Evolutionary conservation across 2,888 invertebrate genomes (phyloP).

Genomic region (Therioaphis trifolii): DNA sequence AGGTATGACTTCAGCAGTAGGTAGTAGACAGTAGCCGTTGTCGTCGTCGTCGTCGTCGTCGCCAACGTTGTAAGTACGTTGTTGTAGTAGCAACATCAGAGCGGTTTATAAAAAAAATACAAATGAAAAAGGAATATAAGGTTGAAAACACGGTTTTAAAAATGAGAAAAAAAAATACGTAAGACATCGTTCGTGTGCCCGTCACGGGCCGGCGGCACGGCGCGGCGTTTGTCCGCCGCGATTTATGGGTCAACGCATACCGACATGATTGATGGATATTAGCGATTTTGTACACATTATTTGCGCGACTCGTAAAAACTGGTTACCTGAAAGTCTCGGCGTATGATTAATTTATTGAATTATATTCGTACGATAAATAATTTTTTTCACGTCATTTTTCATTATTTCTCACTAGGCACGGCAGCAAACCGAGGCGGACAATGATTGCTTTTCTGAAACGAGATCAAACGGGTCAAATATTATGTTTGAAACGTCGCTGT

Average conservation of each 20-base stretch:
- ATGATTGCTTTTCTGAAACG: slow-evolving; percentile 44
- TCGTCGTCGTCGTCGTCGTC: neutral
- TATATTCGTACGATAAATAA: slow-evolving; percentile 15
- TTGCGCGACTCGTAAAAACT: slow-evolving; percentile 33
- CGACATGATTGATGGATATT: slow-evolving; percentile 4
- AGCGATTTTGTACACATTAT: slow-evolving; percentile 19
- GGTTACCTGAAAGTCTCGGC: neutral
- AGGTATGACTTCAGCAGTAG: too few relatives aligned
- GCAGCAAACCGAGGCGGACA: slow-evolving; percentile 11
- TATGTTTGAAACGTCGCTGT: slow-evolving; percentile 17
- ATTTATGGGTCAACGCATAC: slow-evolving; percentile 12
- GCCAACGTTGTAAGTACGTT: neutral
- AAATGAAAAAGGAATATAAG: neutral
- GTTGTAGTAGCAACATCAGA: neutral
- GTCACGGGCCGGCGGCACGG: neutral
- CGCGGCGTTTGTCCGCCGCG: neutral
- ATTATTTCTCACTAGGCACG: neutral
- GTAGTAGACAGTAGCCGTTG: neutral
- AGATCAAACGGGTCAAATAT: slow-evolving; percentile 41
- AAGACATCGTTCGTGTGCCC: neutral
- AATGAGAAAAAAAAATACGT: neutral
- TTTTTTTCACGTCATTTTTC: neutral
- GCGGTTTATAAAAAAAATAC: neutral
- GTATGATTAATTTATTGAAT: slow-evolving; percentile 18
- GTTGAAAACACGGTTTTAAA: neutral